A percentile compares a stretch with the other conserved stretches of the same genome.
Evolutionary conservation across 2,113 vertebrate species (phyloP).

Genomic region (Cariama cristata): DNA sequence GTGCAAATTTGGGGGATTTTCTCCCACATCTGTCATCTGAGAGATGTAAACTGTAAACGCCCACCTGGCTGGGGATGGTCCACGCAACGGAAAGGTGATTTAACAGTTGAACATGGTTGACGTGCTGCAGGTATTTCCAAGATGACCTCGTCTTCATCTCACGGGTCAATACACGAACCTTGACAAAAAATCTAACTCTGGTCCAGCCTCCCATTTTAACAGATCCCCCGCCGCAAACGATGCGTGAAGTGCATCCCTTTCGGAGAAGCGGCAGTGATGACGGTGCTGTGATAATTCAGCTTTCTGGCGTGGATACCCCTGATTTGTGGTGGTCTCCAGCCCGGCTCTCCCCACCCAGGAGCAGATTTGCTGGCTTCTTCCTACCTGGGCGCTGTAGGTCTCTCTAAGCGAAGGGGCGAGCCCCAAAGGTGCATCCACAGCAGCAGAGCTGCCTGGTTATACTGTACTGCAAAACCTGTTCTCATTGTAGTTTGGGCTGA

Average conservation of each 20-base stretch:
- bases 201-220: background rate
- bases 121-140: background rate
- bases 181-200: background rate
- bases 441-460: background rate
- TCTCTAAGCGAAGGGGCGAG: background rate
- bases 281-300: background rate
- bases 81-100: background rate
- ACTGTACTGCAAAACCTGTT: background rate
- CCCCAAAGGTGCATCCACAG: background rate
- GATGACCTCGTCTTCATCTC: background rate
- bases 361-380: background rate
- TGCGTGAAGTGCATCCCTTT: background rate
- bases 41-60: background rate
- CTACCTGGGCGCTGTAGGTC: background rate
- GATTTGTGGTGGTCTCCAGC: background rate
- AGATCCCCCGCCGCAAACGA: rapidly evolving
- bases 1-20: background rate
- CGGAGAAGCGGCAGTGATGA: background rate
- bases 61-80: background rate
- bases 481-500: background rate
- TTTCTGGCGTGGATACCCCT: background rate
- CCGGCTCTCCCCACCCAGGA: background rate
- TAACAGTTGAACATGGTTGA: background rate
- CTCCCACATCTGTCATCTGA: background rate
- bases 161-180: background rate